phyloP scores from a whole-genome alignment of 2,888 invertebrate genomes.

The Dysmachus trigonus region DNA sequence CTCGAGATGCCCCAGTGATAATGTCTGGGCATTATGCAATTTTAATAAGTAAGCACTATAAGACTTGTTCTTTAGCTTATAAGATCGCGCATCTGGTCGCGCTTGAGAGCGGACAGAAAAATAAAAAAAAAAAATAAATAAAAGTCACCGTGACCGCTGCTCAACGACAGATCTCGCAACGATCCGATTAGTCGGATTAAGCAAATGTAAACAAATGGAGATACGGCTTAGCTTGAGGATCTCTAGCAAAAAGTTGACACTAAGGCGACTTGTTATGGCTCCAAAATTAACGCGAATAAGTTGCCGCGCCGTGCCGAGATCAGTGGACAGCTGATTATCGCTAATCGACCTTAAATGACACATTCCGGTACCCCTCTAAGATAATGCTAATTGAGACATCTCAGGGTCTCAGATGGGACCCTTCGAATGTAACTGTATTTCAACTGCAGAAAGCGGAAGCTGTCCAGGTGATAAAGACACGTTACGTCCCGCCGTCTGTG shows the following conservation, averaged over 20 bases:
- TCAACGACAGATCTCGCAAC: slow-evolving; percentile 2
- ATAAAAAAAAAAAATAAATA: neutral
- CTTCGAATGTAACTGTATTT: neutral
- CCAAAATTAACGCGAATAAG: slow-evolving; percentile 31
- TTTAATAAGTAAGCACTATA: neutral
- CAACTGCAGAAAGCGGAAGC: neutral
- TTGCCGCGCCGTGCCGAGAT: neutral
- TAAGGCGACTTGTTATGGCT: slow-evolving; percentile 35
- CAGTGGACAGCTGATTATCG: slow-evolving; percentile 32
- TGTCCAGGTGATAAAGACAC: neutral
- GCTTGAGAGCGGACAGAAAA: neutral
- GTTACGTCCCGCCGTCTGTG: neutral
- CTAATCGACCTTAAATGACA: slow-evolving; percentile 43
- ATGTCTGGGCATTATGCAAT: slow-evolving; percentile 27
- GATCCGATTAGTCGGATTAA: slow-evolving; percentile 20
- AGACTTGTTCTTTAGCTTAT: neutral
- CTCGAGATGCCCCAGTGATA: neutral
- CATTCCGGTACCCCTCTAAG: neutral
- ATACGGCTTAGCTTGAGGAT: neutral
- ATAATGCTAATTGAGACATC: slow-evolving; percentile 40
- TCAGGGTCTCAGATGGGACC: neutral
- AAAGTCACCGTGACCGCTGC: neutral
- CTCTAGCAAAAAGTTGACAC: slow-evolving; percentile 26
- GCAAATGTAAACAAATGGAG: slow-evolving; percentile 29
- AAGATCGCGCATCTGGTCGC: neutral